Conservation (phyloP, 2,888 invertebrate species). For the Xylocampa areola region DNA sequence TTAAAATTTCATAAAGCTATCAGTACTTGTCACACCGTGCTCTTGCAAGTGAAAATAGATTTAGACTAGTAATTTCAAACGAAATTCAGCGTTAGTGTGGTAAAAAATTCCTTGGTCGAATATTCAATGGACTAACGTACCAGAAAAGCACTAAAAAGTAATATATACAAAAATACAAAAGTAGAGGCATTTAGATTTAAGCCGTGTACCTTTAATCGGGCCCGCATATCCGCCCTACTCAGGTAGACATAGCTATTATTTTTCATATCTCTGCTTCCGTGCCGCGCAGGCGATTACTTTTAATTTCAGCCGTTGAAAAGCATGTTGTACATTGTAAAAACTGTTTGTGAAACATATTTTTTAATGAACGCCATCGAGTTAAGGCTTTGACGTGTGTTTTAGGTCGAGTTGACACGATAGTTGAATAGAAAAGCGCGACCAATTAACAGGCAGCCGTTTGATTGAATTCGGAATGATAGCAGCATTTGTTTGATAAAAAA, state of each 20-base stretch:
- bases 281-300: conserved; percentile 80
- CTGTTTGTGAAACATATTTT: conserved; percentile 73
- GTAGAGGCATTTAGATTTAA: conserved; percentile 65
- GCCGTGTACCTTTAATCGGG: conserved; percentile 69
- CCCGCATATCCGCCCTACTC: conserved; percentile 70
- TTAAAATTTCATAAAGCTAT: too few species aligned
- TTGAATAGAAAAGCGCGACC: conserved; percentile 43
- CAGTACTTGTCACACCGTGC: too few species aligned
- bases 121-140: conserved; percentile 4
- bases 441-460: conserved; percentile 31
- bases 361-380: conserved; percentile 76
- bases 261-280: conserved; percentile 82
- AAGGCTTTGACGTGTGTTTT: conserved; percentile 73
- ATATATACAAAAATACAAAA: conserved; percentile 60
- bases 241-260: conserved; percentile 77
- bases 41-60: too few species aligned
- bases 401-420: conserved; percentile 70
- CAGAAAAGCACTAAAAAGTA: conserved; percentile 47
- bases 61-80: too few species aligned
- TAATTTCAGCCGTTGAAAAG: conserved; percentile 81
- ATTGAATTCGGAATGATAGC: not conserved
- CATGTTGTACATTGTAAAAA: conserved; percentile 78
- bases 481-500: not conserved
- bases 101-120: too few species aligned
- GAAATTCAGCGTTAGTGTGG: too few species aligned